Conservation (phyloP, 2,797 vertebrate species). For the Phrynocephalus guinanensis region DNA sequence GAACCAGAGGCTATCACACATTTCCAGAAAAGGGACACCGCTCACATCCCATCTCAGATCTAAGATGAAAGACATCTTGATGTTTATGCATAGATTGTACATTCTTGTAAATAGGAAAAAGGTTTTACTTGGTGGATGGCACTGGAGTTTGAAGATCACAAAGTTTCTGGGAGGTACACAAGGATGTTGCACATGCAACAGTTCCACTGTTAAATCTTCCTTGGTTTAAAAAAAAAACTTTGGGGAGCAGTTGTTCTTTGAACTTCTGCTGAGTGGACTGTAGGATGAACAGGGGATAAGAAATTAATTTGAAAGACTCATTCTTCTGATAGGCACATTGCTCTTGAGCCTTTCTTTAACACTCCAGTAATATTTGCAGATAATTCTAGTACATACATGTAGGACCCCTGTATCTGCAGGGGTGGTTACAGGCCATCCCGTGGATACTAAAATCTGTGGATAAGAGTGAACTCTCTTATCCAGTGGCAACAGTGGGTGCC, state of each 20-base stretch:
- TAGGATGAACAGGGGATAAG: neutral
- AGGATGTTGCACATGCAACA: neutral
- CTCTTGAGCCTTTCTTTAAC: neutral
- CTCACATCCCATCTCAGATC: neutral
- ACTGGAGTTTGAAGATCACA: neutral
- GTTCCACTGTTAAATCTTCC: neutral
- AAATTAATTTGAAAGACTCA: slow-evolving; percentile 22
- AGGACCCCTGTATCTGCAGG: too few species aligned
- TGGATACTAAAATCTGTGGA: too few species aligned
- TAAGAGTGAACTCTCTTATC: too few species aligned
- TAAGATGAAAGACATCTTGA: neutral
- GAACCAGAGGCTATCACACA: slow-evolving; percentile 14
- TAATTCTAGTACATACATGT: neutral
- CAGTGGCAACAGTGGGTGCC: too few species aligned
- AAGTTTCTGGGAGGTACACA: neutral
- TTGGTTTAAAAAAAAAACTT: neutral
- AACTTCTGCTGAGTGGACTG: neutral
- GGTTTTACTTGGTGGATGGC: neutral
- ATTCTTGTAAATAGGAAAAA: neutral
- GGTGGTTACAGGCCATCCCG: too few species aligned
- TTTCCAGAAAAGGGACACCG: neutral
- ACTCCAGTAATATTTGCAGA: neutral
- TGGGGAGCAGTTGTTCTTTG: neutral
- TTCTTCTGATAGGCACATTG: neutral
- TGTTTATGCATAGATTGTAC: neutral